Conservation (phyloP, 2,888 invertebrate species). For the Acrobasis repandana region DNA sequence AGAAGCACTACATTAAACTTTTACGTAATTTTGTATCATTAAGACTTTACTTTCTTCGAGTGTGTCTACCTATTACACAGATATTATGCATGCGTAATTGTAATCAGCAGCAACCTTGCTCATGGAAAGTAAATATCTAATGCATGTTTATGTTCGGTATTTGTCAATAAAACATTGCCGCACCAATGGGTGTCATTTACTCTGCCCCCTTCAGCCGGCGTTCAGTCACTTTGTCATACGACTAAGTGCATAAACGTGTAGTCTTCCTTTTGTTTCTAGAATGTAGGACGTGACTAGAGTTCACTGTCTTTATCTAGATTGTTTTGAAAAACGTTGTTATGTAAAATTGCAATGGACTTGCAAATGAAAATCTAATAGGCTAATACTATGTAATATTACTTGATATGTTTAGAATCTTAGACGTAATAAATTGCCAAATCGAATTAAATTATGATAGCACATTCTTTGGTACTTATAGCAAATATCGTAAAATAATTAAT, state of each 20-base stretch:
- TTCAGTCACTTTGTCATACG: constrained; percentile 31
- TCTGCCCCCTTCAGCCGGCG: constrained; percentile 28
- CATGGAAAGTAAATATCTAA: constrained; percentile 50
- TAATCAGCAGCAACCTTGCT: constrained; percentile 7
- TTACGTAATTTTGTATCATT: no score
- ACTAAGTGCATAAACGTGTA: constrained; percentile 26
- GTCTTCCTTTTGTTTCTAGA: constrained; percentile 5
- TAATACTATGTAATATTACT: background rate
- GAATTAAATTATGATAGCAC: background rate
- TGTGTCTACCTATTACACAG: no score
- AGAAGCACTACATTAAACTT: no score
- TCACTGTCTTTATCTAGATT: constrained; percentile 19
- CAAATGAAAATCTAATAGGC: constrained; percentile 3
- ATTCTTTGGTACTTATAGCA: no score
- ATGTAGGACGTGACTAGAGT: constrained; percentile 15
- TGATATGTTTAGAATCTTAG: background rate
- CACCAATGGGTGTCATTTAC: constrained; percentile 48
- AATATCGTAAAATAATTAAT: no score
- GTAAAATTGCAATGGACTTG: constrained; percentile 26
- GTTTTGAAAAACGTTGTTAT: constrained; percentile 24
- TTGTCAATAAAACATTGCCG: constrained; percentile 61
- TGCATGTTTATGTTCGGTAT: constrained; percentile 54
- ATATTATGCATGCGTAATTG: background rate
- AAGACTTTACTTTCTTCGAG: no score
- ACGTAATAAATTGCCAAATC: background rate